Base-by-base conservation (phyloP, 2,888 invertebrate species). In the Leptodirus hochenwartii region DNA sequence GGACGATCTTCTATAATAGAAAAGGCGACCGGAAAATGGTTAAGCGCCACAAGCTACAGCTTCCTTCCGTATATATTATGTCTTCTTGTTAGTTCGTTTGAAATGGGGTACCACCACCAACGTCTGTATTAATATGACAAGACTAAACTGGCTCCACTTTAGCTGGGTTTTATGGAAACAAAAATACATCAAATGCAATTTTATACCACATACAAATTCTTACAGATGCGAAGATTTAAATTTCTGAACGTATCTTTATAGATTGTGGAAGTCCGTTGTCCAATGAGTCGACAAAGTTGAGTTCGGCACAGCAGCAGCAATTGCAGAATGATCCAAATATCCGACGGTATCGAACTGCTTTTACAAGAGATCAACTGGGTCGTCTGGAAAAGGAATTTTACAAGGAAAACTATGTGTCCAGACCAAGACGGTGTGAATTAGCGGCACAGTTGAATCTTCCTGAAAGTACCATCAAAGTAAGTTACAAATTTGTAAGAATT, bases 381-480 rank as follows among this genome's bases (percentile, higher is more conserved):
- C 64, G 88, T 9, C 59, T 98, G 30, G 98, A 98, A 58, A 87
- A 90, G 46, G 98, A 98, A 54, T 98, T 96, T 52, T 74, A 75
- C 57, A 80, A 85, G 45, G 98, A 98, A 56, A 96, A 93, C 56
- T 98, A 98, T 56, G 95, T 98, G 0, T 91, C 91, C 1, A 61
- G 96, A 31, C 96, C 96, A 0, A 64, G 90, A 34, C 62, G 98
- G 37, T 91, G 93, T 50, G 96, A 98, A 54, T 59, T 98, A 22
- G 96, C 98, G 0, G 74, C 85, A 1, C 81, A 88, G 45, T 62
- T 98, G 10, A 81, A 84, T 39, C 63, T 98, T 6, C 93, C 96
- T 0, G 98, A 98, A 54, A 85, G 88, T 15, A 98, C 96, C 2
- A 98, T 98, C 41, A 98, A 98, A 78, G 95, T 95, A 58, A 45